Conservation (phyloP, 1,140 invertebrate species). For the Anoplophora glabripennis region DNA sequence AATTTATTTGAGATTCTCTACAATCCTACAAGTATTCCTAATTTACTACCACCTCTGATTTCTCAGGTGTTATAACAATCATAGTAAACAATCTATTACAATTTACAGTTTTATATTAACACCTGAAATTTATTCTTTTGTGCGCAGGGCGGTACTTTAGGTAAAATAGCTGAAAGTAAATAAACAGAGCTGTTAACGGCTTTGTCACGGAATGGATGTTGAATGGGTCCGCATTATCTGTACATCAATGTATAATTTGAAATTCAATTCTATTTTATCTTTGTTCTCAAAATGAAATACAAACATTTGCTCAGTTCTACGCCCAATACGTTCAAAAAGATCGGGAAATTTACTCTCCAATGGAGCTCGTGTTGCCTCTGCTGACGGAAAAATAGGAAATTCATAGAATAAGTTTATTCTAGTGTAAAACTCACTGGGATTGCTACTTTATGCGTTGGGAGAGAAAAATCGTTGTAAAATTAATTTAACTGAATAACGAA, state of each 20-base stretch:
- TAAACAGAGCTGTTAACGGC: conserved; percentile 1
- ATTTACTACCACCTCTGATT: no score
- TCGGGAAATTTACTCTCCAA: neutral
- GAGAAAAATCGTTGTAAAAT: no score
- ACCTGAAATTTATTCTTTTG: neutral
- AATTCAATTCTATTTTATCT: conserved; percentile 24
- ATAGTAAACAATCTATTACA: neutral
- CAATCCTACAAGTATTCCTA: no score
- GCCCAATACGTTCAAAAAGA: conserved; percentile 23
- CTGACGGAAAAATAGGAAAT: neutral
- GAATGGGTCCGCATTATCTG: conserved; percentile 10
- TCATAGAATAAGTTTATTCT: no score
- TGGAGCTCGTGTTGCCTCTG: neutral
- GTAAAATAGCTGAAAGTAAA: neutral
- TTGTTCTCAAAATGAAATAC: conserved; percentile 26
- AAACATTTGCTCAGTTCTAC: conserved; percentile 25
- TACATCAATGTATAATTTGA: conserved; percentile 15
- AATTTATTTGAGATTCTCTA: no score
- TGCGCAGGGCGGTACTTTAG: no score
- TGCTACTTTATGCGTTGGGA: no score
- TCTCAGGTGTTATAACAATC: neutral
- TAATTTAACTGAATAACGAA: no score
- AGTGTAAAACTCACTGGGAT: no score
- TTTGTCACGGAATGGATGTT: neutral
- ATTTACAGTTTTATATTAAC: neutral